Evolutionary conservation across 2,888 invertebrate genomes (phyloP).

Genomic region (Melinaea menophilus): DNA sequence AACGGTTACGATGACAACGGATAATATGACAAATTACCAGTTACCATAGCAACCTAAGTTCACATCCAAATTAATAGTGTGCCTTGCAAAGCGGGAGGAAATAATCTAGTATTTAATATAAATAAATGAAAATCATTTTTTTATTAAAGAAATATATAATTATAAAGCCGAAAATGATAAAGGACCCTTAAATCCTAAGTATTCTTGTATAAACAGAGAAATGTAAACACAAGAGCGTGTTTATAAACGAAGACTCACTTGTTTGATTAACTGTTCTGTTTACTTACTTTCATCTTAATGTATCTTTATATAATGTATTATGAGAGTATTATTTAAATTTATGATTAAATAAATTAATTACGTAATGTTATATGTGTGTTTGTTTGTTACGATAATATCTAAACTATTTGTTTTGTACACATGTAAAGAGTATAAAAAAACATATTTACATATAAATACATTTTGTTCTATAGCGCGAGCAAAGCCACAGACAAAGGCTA

Average conservation of each 20-base stretch:
- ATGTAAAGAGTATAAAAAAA: too few relatives aligned
- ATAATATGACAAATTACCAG: too few relatives aligned
- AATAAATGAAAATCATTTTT: neutral
- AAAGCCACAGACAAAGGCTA: neutral
- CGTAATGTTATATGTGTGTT: too few relatives aligned
- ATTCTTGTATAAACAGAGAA: constrained; percentile 25
- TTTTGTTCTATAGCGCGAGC: too few relatives aligned
- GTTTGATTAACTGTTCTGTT: constrained; percentile 33
- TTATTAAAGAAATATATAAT: neutral
- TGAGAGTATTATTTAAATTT: constrained; percentile 4
- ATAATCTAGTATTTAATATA: neutral
- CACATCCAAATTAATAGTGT: too few relatives aligned
- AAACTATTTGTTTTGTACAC: too few relatives aligned
- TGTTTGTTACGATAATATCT: too few relatives aligned
- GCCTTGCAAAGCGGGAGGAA: too few relatives aligned
- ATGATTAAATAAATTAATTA: neutral
- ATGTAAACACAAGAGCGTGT: constrained; percentile 26
- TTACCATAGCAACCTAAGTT: too few relatives aligned
- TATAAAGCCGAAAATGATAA: constrained; percentile 10
- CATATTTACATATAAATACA: too few relatives aligned
- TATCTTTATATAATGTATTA: constrained; percentile 12
- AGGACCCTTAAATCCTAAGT: constrained; percentile 17
- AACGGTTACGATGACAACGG: too few relatives aligned
- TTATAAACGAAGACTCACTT: constrained; percentile 32
- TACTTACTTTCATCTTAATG: constrained; percentile 23